phyloP scores from a whole-genome alignment of 2,113 vertebrate genomes.

The Tauraco erythrolophus region DNA sequence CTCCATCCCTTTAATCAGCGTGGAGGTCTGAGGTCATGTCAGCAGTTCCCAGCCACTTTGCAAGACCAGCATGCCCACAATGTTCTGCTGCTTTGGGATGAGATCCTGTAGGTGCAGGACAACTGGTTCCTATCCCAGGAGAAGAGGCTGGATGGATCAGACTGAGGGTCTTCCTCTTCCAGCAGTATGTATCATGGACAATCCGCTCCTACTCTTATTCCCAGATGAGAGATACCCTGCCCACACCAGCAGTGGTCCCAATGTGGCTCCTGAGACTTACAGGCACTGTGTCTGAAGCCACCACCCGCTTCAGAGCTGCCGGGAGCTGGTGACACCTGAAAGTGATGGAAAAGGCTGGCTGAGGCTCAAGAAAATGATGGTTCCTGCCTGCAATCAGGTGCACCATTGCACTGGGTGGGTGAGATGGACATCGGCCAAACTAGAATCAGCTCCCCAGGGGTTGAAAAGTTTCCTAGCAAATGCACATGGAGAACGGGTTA shows the following conservation, averaged over 20 bases:
- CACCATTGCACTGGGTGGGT: rapidly evolving
- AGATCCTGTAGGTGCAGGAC: neutral
- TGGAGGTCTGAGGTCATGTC: neutral
- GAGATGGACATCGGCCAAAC: rapidly evolving
- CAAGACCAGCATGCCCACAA: neutral
- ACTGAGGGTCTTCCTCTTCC: neutral
- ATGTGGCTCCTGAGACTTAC: neutral
- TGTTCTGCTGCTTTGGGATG: neutral
- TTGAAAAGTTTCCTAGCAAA: rapidly evolving
- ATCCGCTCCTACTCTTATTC: neutral
- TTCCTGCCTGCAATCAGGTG: rapidly evolving
- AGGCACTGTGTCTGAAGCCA: neutral
- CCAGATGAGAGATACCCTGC: neutral
- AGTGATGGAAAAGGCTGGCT: neutral
- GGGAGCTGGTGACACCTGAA: neutral
- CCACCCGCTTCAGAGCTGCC: neutral
- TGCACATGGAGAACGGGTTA: rapidly evolving
- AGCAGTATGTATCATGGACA: neutral
- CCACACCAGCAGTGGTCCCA: neutral
- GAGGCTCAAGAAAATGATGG: rapidly evolving
- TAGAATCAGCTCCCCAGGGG: neutral
- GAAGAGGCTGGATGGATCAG: neutral
- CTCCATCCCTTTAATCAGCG: neutral
- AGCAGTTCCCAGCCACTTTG: neutral
- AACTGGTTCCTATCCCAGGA: neutral